phyloP scores from a whole-genome alignment of 37 sponge, comb jelly and placozoan species.

The Beroe forskalii region DNA sequence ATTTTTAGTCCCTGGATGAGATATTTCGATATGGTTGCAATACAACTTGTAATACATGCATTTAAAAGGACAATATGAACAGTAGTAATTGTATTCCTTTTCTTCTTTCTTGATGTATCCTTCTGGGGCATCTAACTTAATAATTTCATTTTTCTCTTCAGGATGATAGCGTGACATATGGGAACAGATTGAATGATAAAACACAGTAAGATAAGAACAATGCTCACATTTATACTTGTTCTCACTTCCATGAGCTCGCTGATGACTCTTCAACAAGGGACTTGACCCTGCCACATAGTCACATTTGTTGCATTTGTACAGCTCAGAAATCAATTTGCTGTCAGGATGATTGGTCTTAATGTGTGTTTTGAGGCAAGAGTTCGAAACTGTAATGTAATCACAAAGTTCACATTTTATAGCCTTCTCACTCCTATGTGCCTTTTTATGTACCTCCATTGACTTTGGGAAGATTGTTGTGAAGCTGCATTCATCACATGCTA shows the following conservation, averaged over 20 bases:
- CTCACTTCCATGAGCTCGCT: slow-evolving; percentile 14
- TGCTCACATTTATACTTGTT: slow-evolving; percentile 29
- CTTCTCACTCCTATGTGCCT: background rate
- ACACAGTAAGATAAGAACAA: slow-evolving; percentile 20
- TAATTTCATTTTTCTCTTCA: background rate
- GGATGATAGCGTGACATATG: slow-evolving; percentile 26
- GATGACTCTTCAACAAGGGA: slow-evolving; percentile 9
- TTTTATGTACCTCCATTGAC: background rate
- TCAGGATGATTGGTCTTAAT: slow-evolving; percentile 31
- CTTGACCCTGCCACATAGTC: background rate
- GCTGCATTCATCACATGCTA: slow-evolving; percentile 7
- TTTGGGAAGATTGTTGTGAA: slow-evolving; percentile 31
- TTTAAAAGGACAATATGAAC: background rate
- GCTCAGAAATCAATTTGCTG: background rate
- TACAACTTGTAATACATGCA: slow-evolving; percentile 40
- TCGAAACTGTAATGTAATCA: slow-evolving; percentile 21
- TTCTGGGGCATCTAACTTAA: slow-evolving; percentile 37
- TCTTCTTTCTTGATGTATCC: slow-evolving; percentile 39
- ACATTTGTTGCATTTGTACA: slow-evolving; percentile 3
- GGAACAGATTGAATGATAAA: slow-evolving; percentile 21
- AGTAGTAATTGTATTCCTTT: slow-evolving; percentile 21
- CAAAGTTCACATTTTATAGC: slow-evolving; percentile 37
- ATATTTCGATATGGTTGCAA: background rate
- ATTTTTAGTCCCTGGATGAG: slow-evolving; percentile 8
- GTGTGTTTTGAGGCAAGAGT: background rate